A percentile compares a stretch with the other conserved stretches of the same genome.
Evolutionary conservation across 2,113 vertebrate species (phyloP).

Genomic region (Thalassoma bifasciatum): DNA sequence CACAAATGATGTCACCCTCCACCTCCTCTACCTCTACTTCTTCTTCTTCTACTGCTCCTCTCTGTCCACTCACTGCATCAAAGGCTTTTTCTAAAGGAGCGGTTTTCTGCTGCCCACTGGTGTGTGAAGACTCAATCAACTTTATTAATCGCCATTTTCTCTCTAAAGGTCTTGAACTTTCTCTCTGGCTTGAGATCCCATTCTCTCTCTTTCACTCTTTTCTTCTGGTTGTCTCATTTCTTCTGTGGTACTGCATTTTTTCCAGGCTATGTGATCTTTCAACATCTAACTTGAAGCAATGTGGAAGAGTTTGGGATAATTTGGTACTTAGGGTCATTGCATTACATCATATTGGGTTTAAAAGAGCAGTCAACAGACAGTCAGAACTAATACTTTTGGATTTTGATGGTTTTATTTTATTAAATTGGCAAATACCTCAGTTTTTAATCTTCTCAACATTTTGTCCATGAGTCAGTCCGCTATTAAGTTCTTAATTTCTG

Average conservation of each 20-base stretch:
- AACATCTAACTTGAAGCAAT: neutral
- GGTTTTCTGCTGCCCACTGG: constrained; percentile 2
- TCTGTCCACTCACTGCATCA: constrained; percentile 15
- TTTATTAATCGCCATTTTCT: constrained; percentile 25
- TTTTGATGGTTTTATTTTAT: too few relatives aligned
- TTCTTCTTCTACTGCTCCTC: neutral
- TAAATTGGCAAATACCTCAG: too few relatives aligned
- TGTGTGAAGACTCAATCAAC: constrained; percentile 50
- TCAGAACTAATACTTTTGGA: too few relatives aligned
- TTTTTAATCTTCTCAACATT: too few relatives aligned
- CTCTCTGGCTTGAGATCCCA: neutral
- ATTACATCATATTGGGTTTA: too few relatives aligned
- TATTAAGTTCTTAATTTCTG: too few relatives aligned
- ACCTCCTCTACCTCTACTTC: neutral
- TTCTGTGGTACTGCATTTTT: too few relatives aligned
- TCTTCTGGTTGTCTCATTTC: neutral
- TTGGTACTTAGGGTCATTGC: neutral
- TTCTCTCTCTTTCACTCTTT: neutral
- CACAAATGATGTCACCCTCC: constrained; percentile 29
- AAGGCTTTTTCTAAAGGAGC: neutral
- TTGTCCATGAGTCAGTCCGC: too few relatives aligned
- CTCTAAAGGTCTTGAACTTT: constrained; percentile 2
- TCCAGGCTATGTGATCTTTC: neutral
- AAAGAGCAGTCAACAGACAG: too few relatives aligned
- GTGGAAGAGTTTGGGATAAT: neutral